A percentile compares a stretch with the other conserved stretches of the same genome.
Conservation (phyloP, 2,113 vertebrate genomes). For the Pterophyllum scalare region DNA sequence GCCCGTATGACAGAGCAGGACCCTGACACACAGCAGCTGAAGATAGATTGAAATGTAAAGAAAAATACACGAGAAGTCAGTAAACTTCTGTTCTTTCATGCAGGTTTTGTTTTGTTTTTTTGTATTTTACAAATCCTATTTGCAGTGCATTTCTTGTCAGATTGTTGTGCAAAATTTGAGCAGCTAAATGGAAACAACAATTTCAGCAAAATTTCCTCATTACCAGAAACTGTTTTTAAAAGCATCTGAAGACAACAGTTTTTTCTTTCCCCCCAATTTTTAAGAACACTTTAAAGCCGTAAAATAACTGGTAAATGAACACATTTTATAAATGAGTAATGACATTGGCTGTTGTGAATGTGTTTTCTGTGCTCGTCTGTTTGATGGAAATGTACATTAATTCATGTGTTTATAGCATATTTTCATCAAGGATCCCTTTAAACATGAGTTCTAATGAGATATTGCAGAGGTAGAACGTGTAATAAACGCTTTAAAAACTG, state of each 20-base stretch:
- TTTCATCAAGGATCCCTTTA: slow-evolving; percentile 12
- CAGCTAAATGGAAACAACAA: slow-evolving; percentile 49
- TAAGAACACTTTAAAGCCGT: slow-evolving; percentile 38
- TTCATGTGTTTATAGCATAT: background rate
- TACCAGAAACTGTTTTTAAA: slow-evolving; percentile 46
- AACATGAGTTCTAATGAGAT: background rate
- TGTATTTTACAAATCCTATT: slow-evolving; percentile 11
- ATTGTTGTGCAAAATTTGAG: slow-evolving; percentile 51
- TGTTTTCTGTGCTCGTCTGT: slow-evolving; percentile 1
- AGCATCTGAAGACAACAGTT: slow-evolving; percentile 34
- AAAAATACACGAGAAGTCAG: slow-evolving; percentile 23
- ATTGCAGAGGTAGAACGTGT: background rate
- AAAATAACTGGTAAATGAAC: slow-evolving; percentile 24
- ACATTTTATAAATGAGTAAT: slow-evolving; percentile 33
- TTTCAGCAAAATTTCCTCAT: slow-evolving; percentile 59
- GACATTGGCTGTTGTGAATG: background rate
- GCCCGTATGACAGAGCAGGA: slow-evolving; percentile 58
- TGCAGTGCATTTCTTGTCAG: slow-evolving; percentile 37
- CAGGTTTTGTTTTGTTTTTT: slow-evolving; percentile 1
- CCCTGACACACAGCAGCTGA: slow-evolving; percentile 33
- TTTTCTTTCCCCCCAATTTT: slow-evolving; percentile 12
- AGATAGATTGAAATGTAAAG: slow-evolving; percentile 44
- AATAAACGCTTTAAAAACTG: background rate
- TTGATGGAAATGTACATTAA: background rate
- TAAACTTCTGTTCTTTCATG: slow-evolving; percentile 3